Base-by-base conservation (phyloP, 2,888 invertebrate genomes). In the Zeuzera pyrina region DNA sequence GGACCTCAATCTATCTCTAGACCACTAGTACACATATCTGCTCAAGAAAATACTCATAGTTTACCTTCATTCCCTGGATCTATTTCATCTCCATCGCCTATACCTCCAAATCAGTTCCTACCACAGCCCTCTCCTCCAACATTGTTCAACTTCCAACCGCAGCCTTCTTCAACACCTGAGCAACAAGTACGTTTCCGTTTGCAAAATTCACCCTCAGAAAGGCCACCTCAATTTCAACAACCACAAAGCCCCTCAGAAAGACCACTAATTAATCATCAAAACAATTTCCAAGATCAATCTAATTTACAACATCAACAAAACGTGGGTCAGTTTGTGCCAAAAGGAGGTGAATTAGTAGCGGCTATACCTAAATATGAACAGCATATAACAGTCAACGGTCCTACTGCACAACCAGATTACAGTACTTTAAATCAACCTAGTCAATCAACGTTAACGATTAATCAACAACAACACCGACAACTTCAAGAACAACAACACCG, bases 321-420 rank as follows among this genome's bases (percentile, higher is more conserved):
- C 39, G 54, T 84, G 31, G 69, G 71, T 3, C 77, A 84, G 15
- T 67, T 87, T 37, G 70, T 87, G 12, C 88, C 88, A 21, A 84
- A 90, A 1, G 90, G 88, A 21, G 91, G 92, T 1, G 91, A 93
- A 68, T 77, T 93, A 23, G 86, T 92, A 12, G 88, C 90, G 33
- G 88, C 93, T 11, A 87, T 93, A 35, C 89, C 93, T 3, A 92
- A 91, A 72, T 89, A 87, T 43, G 93, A 94, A 66, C 92, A 93
- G 47, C 93, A 93, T 47, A 86, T 90, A 40, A 87, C 90, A 8
- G 81, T 88, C n/a, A 71, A 76, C 47, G 73, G 68, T 26, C 61
- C 76, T 30, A 63, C 66, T 27, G 42, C 49, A 30, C 52, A 66
- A 52, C 46, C 66, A 12, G 55, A 61, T 40, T 66, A 63, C 38